Evolutionary conservation across 1,140 invertebrate species (phyloP).

Genomic region (Zophobas atratus): DNA sequence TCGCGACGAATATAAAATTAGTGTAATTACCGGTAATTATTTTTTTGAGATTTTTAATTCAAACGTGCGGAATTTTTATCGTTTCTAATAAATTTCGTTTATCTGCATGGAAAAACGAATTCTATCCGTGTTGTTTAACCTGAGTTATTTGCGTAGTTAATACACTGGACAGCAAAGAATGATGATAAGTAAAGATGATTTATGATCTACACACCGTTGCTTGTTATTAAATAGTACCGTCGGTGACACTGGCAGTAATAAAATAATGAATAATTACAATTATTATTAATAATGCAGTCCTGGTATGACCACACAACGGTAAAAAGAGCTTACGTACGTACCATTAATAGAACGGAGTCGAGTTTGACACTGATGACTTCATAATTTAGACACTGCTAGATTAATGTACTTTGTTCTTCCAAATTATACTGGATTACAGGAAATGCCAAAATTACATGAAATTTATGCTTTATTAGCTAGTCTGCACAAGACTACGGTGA

Average conservation of each 20-base stretch:
- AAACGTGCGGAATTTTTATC: no score
- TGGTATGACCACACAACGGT: slow-evolving; percentile 7
- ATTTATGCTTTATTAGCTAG: no score
- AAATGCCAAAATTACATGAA: no score
- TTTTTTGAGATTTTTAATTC: no score
- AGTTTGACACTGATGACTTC: slow-evolving; percentile 26
- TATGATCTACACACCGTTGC: background rate
- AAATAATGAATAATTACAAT: background rate
- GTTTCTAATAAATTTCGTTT: no score
- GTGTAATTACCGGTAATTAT: no score
- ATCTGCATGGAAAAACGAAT: background rate
- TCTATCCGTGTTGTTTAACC: background rate
- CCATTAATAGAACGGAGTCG: slow-evolving; percentile 11
- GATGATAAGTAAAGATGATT: background rate
- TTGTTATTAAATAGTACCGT: slow-evolving; percentile 1
- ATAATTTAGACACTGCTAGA: background rate
- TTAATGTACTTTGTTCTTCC: background rate
- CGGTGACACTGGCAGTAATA: slow-evolving; percentile 1
- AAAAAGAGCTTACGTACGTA: background rate
- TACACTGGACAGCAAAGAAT: background rate
- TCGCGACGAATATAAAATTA: no score
- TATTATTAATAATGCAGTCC: slow-evolving; percentile 13
- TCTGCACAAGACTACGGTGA: no score
- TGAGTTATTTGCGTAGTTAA: background rate
- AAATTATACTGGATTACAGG: background rate